Percentiles rank a stretch among this genome's conserved stretches.
Conservation (phyloP, 2,113 vertebrate species). For the Prietella phreatophila region DNA sequence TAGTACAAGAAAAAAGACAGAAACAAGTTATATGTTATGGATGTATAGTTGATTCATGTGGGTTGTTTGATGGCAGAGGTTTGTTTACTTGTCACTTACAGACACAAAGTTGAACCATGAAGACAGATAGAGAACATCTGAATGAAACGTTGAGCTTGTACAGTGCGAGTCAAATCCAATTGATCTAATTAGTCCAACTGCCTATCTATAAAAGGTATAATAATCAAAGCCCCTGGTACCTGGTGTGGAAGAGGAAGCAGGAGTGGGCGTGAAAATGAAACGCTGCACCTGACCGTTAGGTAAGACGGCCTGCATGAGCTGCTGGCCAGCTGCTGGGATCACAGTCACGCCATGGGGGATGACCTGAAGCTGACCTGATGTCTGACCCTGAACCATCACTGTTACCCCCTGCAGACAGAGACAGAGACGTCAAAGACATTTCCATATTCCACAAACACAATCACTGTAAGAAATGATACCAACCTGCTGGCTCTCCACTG, state of each 20-base stretch:
- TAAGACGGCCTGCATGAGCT: conserved; percentile 98
- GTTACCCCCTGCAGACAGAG: conserved; percentile 81
- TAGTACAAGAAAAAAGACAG: not conserved
- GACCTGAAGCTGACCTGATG: conserved; percentile 92
- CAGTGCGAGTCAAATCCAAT: not conserved
- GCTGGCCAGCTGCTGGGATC: conserved; percentile 91
- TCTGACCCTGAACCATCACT: conserved; percentile 96
- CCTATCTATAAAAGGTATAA: not conserved
- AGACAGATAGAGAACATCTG: not conserved
- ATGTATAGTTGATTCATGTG: not conserved
- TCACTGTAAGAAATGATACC: not conserved
- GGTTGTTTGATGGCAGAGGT: not conserved
- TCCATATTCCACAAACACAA: not conserved
- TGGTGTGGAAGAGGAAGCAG: conserved; percentile 64
- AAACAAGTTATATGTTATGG: not conserved
- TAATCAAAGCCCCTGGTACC: conserved; percentile 17
- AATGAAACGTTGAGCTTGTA: not conserved
- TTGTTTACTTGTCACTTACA: not conserved
- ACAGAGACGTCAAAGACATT: not conserved
- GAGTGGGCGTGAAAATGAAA: conserved; percentile 92
- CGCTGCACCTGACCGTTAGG: conserved; percentile 95
- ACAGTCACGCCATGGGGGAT: conserved; percentile 93
- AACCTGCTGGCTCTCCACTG: conserved; percentile 42
- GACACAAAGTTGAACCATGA: not conserved
- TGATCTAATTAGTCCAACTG: not conserved